Evolutionary conservation across 1,140 invertebrate genomes (phyloP), one percentile per base, ranked within the genome.

Genomic region (Drosophila subpulchrella): DNA sequence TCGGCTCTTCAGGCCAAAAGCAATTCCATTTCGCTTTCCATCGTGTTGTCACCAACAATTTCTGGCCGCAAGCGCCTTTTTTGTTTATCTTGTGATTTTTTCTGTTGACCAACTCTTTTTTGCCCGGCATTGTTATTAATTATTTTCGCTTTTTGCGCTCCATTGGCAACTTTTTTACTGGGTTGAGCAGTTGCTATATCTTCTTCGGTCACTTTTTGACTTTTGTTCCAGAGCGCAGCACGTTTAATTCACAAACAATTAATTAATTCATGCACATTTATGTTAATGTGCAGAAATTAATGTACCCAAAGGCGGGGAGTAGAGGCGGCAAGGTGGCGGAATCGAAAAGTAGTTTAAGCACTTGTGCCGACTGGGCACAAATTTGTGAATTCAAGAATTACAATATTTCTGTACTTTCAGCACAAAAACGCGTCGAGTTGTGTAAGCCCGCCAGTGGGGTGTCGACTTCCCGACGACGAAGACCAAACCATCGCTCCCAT

Each of bases 161-260:
- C 65, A 70, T 36, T 71, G 27, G 68, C 68, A 72, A 32, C 51
- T 70, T 81, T 80, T 71, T 76, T 57, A 53, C 44, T 73, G 38
- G 47, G 58, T 36, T 46, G 32, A 10, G 71, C 58, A 38, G 48
- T 46, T 60, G 46, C 44, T 17, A 12, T 46, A 34, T 27, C 39
- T 38, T 38, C 39, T 38, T 72, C 47, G 27, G 27, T 12, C 47
- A 20, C 42, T 65, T 66, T 20, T 38, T 34, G 41, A 36, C 66
- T 56, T 70, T 71, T 56, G 65, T 68, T 68, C 42, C 42, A 39
- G 38, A 44, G 47, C 61, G 67, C 66, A 78, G 82, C 83, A 88
- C 83, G 84, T 88, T 89, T 88, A 86, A 86, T 86, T 86, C 83
- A 88, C 86, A 89, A 88, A 88, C 83, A 88, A 83, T 88, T 89